Conservation (phyloP, 2,113 vertebrate species). For the Scolopax mira region DNA sequence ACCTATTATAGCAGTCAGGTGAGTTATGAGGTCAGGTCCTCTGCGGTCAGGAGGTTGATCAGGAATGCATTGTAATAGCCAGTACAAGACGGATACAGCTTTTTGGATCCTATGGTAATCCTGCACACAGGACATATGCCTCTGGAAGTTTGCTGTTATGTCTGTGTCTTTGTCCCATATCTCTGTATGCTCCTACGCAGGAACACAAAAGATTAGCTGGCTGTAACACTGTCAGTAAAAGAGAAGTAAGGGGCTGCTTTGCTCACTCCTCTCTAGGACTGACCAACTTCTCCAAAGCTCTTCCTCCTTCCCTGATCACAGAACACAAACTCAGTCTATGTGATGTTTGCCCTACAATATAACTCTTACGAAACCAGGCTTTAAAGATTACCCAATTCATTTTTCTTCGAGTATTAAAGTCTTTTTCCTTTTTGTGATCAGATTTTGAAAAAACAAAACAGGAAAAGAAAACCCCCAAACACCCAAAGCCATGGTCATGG, state of each 20-base stretch:
- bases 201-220: not conserved
- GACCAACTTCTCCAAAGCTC: not conserved
- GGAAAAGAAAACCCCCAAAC: not conserved
- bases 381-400: not conserved
- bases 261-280: not conserved
- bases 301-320: not conserved
- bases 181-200: not conserved
- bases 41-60: not conserved
- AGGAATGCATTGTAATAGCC: not conserved
- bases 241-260: not conserved
- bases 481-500: fast-evolving
- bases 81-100: not conserved
- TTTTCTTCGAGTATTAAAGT: not conserved
- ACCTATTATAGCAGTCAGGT: not conserved
- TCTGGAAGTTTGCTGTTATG: not conserved
- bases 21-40: not conserved
- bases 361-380: not conserved
- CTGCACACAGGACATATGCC: not conserved
- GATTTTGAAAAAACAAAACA: not conserved
- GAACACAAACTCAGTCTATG: not conserved
- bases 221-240: not conserved
- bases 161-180: not conserved
- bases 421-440: not conserved
- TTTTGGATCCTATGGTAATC: not conserved
- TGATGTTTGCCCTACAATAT: fast-evolving